Conservation (phyloP, 2,113 vertebrate species). For the Clarias magur region DNA sequence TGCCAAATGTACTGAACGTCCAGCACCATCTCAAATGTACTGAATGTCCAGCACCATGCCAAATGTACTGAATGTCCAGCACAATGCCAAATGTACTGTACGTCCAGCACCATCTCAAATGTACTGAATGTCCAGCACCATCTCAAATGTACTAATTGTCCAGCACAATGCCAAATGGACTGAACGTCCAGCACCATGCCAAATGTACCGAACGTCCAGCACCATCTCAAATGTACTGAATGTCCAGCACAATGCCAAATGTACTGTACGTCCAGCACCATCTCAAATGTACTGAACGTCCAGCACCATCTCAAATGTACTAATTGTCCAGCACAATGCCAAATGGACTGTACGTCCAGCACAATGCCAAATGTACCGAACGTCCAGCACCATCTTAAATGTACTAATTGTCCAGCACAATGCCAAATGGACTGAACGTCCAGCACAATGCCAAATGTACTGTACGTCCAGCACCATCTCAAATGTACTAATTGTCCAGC, state of each 20-base stretch:
- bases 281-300: neutral
- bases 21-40: neutral
- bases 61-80: neutral
- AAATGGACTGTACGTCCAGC: neutral
- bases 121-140: neutral
- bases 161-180: neutral
- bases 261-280: too few species aligned
- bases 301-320: neutral
- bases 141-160: neutral
- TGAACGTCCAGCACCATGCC: neutral
- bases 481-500: neutral
- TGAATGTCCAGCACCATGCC: neutral
- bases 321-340: neutral
- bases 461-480: neutral
- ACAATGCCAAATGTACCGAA: neutral
- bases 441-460: neutral
- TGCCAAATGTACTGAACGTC: neutral
- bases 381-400: too few species aligned
- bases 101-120: neutral
- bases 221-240: neutral
- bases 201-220: neutral
- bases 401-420: too few species aligned
- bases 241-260: neutral
- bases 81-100: neutral
- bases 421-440: neutral